Percentiles rank a stretch among this genome's conserved stretches.
phyloP scores from a whole-genome alignment of 2,888 invertebrate genomes.

The Eulithis testata region DNA sequence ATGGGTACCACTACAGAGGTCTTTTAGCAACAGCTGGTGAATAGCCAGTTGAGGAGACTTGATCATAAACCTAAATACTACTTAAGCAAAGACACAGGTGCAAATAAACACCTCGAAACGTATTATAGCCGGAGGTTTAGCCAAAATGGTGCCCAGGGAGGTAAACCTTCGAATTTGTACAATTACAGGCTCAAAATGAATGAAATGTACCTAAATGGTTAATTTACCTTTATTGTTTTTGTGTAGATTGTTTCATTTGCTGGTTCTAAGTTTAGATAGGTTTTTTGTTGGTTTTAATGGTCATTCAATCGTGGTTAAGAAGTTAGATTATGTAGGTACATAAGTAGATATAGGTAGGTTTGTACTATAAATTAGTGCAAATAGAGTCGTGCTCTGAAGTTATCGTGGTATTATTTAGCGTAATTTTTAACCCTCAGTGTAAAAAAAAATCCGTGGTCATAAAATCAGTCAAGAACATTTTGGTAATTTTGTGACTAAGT shows the following conservation, averaged over 20 bases:
- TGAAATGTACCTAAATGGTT: slow-evolving; percentile 41
- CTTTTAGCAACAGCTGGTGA: no score
- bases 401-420: no score
- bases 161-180: slow-evolving; percentile 41
- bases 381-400: no score
- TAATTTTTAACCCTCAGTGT: no score
- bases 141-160: slow-evolving; percentile 55
- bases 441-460: no score
- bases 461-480: no score
- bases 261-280: slow-evolving; percentile 30
- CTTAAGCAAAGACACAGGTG: slow-evolving; percentile 48
- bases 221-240: slow-evolving; percentile 28
- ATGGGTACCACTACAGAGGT: no score
- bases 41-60: no score
- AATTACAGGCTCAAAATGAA: slow-evolving; percentile 44
- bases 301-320: background rate
- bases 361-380: no score
- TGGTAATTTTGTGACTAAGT: no score
- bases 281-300: slow-evolving; percentile 15
- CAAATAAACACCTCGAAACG: slow-evolving; percentile 53
- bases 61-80: no score
- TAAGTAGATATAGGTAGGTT: no score
- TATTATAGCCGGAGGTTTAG: slow-evolving; percentile 56
- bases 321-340: background rate
- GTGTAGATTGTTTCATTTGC: slow-evolving; percentile 22